Base-by-base conservation (phyloP, 2,113 vertebrate genomes). In the Cyanistes caeruleus region DNA sequence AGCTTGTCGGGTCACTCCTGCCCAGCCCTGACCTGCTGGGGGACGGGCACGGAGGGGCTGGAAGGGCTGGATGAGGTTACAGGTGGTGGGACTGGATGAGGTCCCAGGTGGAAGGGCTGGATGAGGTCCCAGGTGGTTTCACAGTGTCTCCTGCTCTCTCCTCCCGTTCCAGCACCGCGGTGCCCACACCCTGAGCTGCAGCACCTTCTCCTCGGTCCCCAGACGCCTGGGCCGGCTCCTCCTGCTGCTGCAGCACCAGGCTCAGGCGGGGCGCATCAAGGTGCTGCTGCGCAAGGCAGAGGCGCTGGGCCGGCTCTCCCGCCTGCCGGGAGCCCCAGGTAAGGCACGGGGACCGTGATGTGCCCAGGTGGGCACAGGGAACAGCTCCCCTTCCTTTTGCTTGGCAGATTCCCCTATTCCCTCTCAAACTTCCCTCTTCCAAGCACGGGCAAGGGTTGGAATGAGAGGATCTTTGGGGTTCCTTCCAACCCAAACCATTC, bases 241-340 rank as follows among this genome's bases (percentile, higher is more conserved):
- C 62, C 94, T 99, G 84, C 97, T 98, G 81, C 98, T 99, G 67
- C 98, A 98, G 97, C 98, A 98, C 87, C 99, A 98, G 97, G 94
- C 96, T 1, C 52, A 80, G 21, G 98, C 98, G 56, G 96, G 97
- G 55, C 97, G 98, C 39, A 97, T 99, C 93, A 98, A 99, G 94
- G 98, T 98, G 91, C 98, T 99, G 98, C 97, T 99, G 21, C 91
- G 97, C 52, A 98, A 98, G 93, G 98, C 98, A 4, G 97, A 98
- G 91, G 97, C 96, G 35, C 96, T 98, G 93, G 84, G 92, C 87
- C 98, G 97, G 86, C 97, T 98, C 11, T 98, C 95, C 6, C 93
- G 96, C 13, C 78, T 98, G 89, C 98, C 97, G 0, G 98, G 98
- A 33, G 49, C 95, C 7, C 96, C 98, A 98, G 98, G 98, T 99